A percentile compares a stretch with the other conserved stretches of the same genome.
Conservation (phyloP, 2,797 vertebrate genomes). For the Gastrophryne carolinensis region DNA sequence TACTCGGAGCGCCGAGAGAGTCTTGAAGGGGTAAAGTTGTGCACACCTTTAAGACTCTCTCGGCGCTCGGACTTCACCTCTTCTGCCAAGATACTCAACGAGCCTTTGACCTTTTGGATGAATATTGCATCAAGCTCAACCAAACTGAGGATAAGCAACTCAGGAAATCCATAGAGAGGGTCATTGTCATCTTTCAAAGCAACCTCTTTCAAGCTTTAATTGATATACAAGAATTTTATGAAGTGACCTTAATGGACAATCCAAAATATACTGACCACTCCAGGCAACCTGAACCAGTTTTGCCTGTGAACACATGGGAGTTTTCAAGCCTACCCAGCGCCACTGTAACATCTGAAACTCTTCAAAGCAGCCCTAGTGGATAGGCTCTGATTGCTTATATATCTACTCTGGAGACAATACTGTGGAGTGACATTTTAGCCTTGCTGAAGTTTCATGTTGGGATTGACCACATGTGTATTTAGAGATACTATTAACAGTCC, state of each 20-base stretch:
- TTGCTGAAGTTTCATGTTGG: too few relatives aligned
- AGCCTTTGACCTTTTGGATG: slow-evolving; percentile 89
- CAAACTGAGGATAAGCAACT: slow-evolving; percentile 88
- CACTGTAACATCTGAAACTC: slow-evolving; percentile 86
- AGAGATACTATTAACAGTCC: too few relatives aligned
- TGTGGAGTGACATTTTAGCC: too few relatives aligned
- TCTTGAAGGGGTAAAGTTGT: too few relatives aligned
- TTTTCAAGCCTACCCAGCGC: slow-evolving; percentile 90
- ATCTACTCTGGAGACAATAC: too few relatives aligned
- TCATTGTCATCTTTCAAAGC: slow-evolving; percentile 97
- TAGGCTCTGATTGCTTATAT: too few relatives aligned
- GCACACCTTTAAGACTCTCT: too few relatives aligned
- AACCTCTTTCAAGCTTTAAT: slow-evolving; percentile 96
- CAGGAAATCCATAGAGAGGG: slow-evolving; percentile 87
- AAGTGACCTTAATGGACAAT: slow-evolving; percentile 95
- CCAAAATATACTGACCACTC: slow-evolving; percentile 81
- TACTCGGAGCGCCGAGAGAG: too few relatives aligned
- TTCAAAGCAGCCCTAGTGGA: slow-evolving; percentile 85
- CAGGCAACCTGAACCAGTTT: slow-evolving; percentile 72
- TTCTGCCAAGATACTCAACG: slow-evolving; percentile 82
- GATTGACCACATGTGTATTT: too few relatives aligned
- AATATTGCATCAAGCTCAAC: slow-evolving; percentile 86
- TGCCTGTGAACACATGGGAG: slow-evolving; percentile 88
- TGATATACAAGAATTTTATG: slow-evolving; percentile 99
- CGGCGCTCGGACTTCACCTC: too few relatives aligned